Percentiles rank a stretch among this genome's conserved stretches.
Conservation (phyloP, 2,113 vertebrate genomes). For the Calidris pugnax region DNA sequence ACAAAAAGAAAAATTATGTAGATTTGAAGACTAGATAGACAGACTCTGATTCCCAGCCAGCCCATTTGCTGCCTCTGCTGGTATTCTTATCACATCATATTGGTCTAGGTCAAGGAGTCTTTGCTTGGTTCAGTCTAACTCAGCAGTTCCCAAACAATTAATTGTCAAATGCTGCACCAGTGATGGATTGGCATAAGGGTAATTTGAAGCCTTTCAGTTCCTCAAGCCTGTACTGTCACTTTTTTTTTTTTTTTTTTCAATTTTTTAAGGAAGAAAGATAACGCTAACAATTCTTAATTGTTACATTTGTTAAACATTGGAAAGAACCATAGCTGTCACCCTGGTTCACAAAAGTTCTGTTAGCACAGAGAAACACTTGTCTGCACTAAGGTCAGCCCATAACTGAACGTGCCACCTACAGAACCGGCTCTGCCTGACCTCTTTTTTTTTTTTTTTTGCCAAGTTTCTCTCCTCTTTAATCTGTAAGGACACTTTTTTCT, state of each 20-base stretch:
- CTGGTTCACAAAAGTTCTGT: neutral
- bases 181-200: neutral
- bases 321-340: neutral
- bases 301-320: neutral
- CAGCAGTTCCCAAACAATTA: conserved; percentile 20
- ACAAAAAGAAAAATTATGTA: conserved; percentile 14
- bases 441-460: neutral
- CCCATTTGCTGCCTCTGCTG: conserved; percentile 17
- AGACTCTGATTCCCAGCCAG: neutral
- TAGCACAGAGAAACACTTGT: neutral
- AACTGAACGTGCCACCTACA: neutral
- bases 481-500: neutral
- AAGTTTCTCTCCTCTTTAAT: neutral
- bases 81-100: neutral
- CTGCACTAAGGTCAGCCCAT: neutral
- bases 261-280: neutral
- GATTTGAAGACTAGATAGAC: neutral
- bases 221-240: neutral
- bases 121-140: neutral
- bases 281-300: neutral
- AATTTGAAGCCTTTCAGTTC: neutral
- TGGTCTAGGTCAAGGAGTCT: neutral
- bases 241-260: neutral
- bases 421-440: neutral
- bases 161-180: neutral